Base-by-base conservation (phyloP, 2,888 invertebrate genomes). In the Buathra laborator region DNA sequence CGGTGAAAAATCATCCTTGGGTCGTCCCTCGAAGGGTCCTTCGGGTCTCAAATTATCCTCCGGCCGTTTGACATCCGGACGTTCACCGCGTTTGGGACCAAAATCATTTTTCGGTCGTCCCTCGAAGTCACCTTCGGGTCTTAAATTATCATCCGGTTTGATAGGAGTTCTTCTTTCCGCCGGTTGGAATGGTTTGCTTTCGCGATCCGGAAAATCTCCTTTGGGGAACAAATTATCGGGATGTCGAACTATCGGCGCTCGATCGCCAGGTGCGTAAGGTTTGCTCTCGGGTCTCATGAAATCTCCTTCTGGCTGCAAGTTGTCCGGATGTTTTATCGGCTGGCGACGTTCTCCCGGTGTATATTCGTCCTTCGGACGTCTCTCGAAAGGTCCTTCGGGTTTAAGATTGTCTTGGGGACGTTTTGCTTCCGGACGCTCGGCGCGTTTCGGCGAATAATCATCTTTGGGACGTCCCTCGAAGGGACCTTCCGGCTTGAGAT, bases 1-100 rank as follows among this genome's bases (percentile, higher is more conserved):
- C 7, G 90, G 89, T 2, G 74, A 59, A 62, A 80, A 88, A 32
- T 88, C 87, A 37, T 88, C 87, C 53, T 87, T 89, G 44, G 87
- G 89, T 37, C 87, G 87, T 93, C 94, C 89, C 87, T 94, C 91
- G 87, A 95, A 95, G 0, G 95, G 94, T 0, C 96, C 96, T 89
- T 95, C 95, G 0, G 95, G 94, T 59, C 92, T 92, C 0, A 96
- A 89, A 89, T 96, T 96, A 16, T 94, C 91, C 82, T 86, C 88
- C 2, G 93, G 92, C 53, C 86, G 62, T 62, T 80, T 88, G 0
- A 86, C 77, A 4, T 86, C 86, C 0, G 88, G 85, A 37, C 88
- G 51, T 2, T 90, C 89, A 1, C 84, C 86, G 43, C 82, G 88
- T 44, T 77, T 83, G 0, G 12, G 92, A 90, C 79, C 89, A 90